phyloP scores from a whole-genome alignment of 2,113 vertebrate genomes.

The Eudyptes chrysolophus region DNA sequence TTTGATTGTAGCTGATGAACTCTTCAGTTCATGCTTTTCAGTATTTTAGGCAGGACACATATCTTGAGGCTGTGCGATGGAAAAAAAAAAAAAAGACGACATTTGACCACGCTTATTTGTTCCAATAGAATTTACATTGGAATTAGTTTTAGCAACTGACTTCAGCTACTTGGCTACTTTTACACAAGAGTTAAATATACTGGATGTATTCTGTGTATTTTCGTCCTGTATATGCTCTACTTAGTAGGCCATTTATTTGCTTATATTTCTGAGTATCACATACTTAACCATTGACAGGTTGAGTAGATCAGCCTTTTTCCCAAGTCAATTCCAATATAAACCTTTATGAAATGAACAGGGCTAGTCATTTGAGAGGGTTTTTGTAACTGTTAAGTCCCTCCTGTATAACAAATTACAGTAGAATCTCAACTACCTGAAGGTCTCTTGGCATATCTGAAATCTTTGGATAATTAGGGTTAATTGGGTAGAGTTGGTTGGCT shows the following conservation, averaged over 20 bases:
- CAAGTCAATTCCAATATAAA: neutral
- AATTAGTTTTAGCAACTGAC: neutral
- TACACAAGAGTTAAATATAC: neutral
- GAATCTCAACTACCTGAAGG: neutral
- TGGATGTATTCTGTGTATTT: neutral
- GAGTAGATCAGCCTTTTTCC: neutral
- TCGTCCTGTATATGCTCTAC: neutral
- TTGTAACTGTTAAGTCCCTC: neutral
- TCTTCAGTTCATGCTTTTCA: neutral
- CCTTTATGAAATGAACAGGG: neutral
- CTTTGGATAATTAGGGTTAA: neutral
- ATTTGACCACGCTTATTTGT: neutral
- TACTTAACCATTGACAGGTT: neutral
- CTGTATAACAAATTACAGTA: neutral
- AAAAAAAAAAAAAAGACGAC: neutral
- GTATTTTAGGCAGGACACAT: neutral
- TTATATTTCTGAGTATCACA: neutral
- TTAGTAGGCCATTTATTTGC: neutral
- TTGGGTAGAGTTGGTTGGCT: neutral
- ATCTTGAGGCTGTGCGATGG: neutral
- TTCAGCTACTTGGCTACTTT: neutral
- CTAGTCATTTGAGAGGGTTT: neutral
- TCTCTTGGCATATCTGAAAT: neutral
- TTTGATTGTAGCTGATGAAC: neutral
- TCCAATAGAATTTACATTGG: neutral